phyloP scores from a whole-genome alignment of 2,888 invertebrate species.

The Ametastegia equiseti region DNA sequence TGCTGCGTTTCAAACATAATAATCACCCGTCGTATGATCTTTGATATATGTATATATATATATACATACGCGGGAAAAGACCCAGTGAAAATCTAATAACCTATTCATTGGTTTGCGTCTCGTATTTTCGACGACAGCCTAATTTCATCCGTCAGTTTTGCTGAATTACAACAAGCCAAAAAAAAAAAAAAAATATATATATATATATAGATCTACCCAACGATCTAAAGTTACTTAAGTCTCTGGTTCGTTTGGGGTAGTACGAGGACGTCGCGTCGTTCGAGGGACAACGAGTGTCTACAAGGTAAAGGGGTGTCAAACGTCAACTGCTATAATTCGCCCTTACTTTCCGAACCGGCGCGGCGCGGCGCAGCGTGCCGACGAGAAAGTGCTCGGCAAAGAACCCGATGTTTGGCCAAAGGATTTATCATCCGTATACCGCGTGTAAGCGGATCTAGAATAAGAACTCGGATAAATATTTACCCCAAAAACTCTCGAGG shows the following conservation, averaged over 20 bases:
- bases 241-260: constrained; percentile 5
- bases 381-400: constrained; percentile 23
- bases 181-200: neutral
- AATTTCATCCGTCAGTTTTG: too few species aligned
- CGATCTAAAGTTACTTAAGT: constrained; percentile 6
- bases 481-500: neutral
- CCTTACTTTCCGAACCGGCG: neutral
- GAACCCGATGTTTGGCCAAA: constrained; percentile 31
- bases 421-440: constrained; percentile 24
- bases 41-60: too few species aligned
- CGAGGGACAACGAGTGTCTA: constrained; percentile 18
- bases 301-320: constrained; percentile 24
- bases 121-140: too few species aligned
- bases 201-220: too few species aligned
- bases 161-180: neutral
- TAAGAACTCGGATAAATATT: constrained; percentile 20
- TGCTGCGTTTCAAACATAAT: too few species aligned
- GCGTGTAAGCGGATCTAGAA: constrained; percentile 20
- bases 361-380: neutral
- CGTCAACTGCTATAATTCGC: constrained; percentile 7
- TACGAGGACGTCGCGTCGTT: neutral
- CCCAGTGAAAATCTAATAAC: too few species aligned
- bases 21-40: too few species aligned
- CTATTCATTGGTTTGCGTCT: too few species aligned
- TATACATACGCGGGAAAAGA: too few species aligned